A percentile compares a stretch with the other conserved stretches of the same genome.
These are phyloP conservation scores for Ophion costatus DNA, from an alignment of 2,888 invertebrate genomes.

Conservation along the genomic window DNA sequence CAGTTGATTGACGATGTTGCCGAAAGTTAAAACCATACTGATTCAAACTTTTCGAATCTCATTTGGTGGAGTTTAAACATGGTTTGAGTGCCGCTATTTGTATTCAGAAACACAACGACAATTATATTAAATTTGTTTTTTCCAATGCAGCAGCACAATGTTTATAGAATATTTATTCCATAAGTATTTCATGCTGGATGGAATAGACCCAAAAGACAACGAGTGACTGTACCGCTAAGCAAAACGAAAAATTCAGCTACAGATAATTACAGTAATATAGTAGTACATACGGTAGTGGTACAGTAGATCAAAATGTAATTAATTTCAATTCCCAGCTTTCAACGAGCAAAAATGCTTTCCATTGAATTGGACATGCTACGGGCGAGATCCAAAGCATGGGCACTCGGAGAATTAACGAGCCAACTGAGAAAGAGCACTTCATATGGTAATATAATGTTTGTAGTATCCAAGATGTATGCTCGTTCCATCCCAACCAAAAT, in stretches of 20 bases:
- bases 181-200: slow-evolving; percentile 5
- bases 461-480: no score
- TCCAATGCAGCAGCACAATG: no score
- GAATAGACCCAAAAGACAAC: slow-evolving; percentile 2
- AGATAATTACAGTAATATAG: slow-evolving; percentile 2
- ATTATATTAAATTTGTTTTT: no score
- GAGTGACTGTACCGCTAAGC: background rate
- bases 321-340: slow-evolving; percentile 4
- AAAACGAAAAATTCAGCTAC: no score
- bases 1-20: background rate
- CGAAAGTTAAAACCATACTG: no score
- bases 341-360: background rate
- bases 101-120: no score
- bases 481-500: background rate
- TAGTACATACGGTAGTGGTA: slow-evolving; percentile 15
- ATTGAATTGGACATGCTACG: background rate
- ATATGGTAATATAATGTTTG: slow-evolving; percentile 13
- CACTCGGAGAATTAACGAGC: background rate
- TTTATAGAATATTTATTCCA: slow-evolving; percentile 2
- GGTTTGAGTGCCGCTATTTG: no score
- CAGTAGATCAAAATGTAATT: slow-evolving; percentile 4
- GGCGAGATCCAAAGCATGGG: background rate
- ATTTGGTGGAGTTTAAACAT: no score
- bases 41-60: slow-evolving; percentile 3
- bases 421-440: background rate